phyloP scores from a whole-genome alignment of 2,113 vertebrate species.

The Cynocephalus volans region DNA sequence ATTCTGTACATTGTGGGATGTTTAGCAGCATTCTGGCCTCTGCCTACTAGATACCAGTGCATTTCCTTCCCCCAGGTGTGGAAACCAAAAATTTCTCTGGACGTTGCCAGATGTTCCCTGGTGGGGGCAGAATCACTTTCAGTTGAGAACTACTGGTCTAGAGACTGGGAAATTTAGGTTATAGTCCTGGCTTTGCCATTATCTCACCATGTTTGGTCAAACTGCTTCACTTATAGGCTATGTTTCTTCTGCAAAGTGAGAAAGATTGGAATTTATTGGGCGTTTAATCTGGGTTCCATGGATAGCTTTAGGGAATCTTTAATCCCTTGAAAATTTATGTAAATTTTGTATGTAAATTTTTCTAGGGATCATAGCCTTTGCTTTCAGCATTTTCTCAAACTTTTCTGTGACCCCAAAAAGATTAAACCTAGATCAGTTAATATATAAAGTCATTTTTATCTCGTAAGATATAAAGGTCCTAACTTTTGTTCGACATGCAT shows the following conservation, averaged over 20 bases:
- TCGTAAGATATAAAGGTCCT: constrained; percentile 24
- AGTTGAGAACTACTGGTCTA: background rate
- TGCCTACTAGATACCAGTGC: background rate
- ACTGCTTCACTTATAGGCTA: background rate
- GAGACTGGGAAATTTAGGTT: background rate
- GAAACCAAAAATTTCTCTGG: background rate
- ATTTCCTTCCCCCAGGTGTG: background rate
- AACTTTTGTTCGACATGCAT: background rate
- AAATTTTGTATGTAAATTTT: constrained; percentile 58
- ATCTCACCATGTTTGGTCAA: background rate
- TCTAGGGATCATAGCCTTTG: constrained; percentile 44
- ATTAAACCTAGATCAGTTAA: constrained; percentile 22
- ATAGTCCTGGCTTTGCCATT: constrained; percentile 8
- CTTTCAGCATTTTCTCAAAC: constrained; percentile 54
- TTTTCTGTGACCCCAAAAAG: constrained; percentile 26
- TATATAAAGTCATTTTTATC: constrained; percentile 55
- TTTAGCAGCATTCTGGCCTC: background rate
- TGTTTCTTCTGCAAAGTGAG: background rate
- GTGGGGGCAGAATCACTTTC: background rate
- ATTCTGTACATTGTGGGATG: background rate
- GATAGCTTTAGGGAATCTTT: constrained; percentile 29
- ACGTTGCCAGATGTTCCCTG: background rate
- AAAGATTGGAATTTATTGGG: constrained; percentile 22
- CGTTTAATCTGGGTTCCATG: background rate
- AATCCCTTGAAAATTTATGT: background rate